Evolutionary conservation across 2,888 invertebrate species (phyloP).

Genomic region (Eubasilissa splendida): DNA sequence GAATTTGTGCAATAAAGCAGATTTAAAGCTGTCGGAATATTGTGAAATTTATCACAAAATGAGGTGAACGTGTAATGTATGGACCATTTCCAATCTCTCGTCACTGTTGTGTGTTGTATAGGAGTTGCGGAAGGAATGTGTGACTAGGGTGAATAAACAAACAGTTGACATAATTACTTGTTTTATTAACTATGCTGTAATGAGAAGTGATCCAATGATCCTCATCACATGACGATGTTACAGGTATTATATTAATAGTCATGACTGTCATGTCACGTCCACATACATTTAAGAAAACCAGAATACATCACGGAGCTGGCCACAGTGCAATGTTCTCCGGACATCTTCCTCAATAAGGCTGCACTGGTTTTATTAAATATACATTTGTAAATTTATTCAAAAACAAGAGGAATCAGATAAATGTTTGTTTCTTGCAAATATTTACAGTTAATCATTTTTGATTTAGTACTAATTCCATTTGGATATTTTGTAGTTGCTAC

Average conservation of each 20-base stretch:
- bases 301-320: conserved; percentile 39
- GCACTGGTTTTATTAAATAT: conserved; percentile 44
- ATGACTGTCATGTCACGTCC: not conserved
- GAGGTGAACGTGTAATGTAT: too few species aligned
- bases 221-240: conserved; percentile 81
- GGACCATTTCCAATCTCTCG: too few species aligned
- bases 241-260: conserved; percentile 67
- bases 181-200: conserved; percentile 85
- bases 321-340: conserved; percentile 48
- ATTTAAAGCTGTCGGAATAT: too few species aligned
- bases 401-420: conserved; percentile 56
- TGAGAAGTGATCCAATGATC: conserved; percentile 82
- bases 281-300: conserved; percentile 56
- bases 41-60: too few species aligned
- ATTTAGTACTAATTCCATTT: conserved; percentile 62
- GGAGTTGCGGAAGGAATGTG: conserved; percentile 3
- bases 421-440: conserved; percentile 69
- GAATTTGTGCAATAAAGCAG: too few species aligned
- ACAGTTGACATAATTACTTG: conserved; percentile 77
- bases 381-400: conserved; percentile 54
- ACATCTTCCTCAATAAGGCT: conserved; percentile 60
- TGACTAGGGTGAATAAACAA: conserved; percentile 1
- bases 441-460: conserved; percentile 75
- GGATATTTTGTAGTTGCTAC: conserved; percentile 62
- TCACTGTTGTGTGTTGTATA: too few species aligned